These are phyloP conservation scores for Varanus salvator DNA, from an alignment of 2,113 vertebrate species.

Conservation along the genomic window DNA sequence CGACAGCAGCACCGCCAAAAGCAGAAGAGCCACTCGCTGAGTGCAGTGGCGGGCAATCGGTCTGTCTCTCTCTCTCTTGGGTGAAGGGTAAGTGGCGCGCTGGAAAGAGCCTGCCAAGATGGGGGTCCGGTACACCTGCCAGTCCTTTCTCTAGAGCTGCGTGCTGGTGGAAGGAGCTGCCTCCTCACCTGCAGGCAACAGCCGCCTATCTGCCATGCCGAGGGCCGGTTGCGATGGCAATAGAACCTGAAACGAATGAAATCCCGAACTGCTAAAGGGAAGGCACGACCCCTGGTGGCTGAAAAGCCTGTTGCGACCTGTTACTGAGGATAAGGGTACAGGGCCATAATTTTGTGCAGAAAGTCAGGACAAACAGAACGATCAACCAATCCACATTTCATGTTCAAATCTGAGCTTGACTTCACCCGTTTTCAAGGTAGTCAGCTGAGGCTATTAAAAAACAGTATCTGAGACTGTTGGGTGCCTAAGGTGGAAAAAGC, in stretches of 20 bases:
- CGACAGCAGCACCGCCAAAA: background rate
- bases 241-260: background rate
- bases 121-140: background rate
- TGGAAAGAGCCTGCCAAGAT: background rate
- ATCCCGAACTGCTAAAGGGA: background rate
- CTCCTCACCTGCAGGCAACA: background rate
- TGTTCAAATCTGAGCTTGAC: too few relatives aligned
- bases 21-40: background rate
- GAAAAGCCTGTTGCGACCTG: background rate
- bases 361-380: too few relatives aligned
- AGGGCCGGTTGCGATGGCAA: slow-evolving; percentile 11
- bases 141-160: background rate
- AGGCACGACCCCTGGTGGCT: slow-evolving; percentile 3
- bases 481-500: too few relatives aligned
- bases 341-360: too few relatives aligned
- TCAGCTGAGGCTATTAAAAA: background rate
- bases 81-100: background rate
- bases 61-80: background rate
- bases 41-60: too few relatives aligned
- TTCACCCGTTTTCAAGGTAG: too few relatives aligned
- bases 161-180: background rate
- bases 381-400: too few relatives aligned
- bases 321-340: background rate
- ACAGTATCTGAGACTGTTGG: background rate
- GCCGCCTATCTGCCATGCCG: background rate